Percentiles rank a stretch among this genome's conserved stretches.
Conservation (phyloP, 2,797 vertebrate species). For the Morus bassanus region DNA sequence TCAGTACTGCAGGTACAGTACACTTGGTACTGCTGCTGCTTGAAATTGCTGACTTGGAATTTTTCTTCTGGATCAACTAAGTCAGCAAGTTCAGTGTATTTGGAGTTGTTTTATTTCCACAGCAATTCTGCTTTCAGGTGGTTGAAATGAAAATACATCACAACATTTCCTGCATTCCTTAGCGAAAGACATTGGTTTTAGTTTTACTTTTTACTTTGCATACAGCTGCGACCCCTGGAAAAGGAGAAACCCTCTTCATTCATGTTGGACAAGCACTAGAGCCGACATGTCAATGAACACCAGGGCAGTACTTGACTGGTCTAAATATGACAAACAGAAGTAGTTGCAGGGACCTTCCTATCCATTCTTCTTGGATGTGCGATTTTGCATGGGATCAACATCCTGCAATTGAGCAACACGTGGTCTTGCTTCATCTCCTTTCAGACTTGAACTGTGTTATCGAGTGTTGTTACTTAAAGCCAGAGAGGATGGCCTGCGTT, state of each 20-base stretch:
- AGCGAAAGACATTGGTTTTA: not conserved
- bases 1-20: not conserved
- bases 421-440: not conserved
- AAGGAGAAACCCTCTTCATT: not conserved
- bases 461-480: not conserved
- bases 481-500: not conserved
- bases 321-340: not conserved
- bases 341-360: not conserved
- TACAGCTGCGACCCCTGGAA: not conserved
- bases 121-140: constrained; percentile 48
- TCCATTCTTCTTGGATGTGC: not conserved
- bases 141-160: constrained; percentile 16
- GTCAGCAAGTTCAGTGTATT: constrained; percentile 28
- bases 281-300: not conserved
- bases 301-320: not conserved
- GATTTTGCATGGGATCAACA: not conserved
- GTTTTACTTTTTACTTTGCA: not conserved
- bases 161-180: constrained; percentile 43
- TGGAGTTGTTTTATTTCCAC: constrained; percentile 24
- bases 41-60: constrained; percentile 14
- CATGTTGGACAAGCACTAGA: not conserved
- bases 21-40: constrained; percentile 8
- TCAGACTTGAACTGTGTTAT: not conserved
- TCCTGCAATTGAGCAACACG: not conserved
- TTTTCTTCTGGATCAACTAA: constrained; percentile 14